Base-by-base conservation (phyloP, 1,140 invertebrate genomes). In the Orchesella cincta region DNA sequence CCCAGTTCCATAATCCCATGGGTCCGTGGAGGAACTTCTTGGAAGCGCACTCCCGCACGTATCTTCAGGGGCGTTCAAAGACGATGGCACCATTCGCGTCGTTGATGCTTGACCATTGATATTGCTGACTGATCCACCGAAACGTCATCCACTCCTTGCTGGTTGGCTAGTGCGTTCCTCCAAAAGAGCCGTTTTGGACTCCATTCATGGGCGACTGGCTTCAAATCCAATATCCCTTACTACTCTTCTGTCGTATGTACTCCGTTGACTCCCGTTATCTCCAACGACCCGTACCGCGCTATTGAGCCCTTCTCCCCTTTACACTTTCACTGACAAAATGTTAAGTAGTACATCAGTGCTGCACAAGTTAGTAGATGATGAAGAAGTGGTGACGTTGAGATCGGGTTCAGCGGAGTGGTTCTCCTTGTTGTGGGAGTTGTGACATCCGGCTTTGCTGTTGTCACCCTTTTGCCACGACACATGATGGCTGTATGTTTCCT, bases 1-100 rank as follows among this genome's bases (percentile, higher is more conserved):
- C n/a, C 54, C 1, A 76, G 23, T 33, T 79, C 31, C 5, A 39
- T 1, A 33, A 76, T 64, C 78, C 78, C n/a, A n/a, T 76, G 0
- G 67, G 33, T 8, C 78, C 78, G 33, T 1, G n/a, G 1, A 1
- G 74, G 28, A 1, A 79, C 1, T 1, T 74, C n/a, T 64, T 1
- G 57, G 39, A 33, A 79, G 46, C 1, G 46, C 75, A 1, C 75
- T n/a, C n/a, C n/a, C n/a, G n/a, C n/a, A n/a, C 74, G 46, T 64
- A 75, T 28, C 76, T 76, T 12, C 31, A 0, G 26, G n/a, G 14
- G n/a, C 73, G 62, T 28, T 71, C 12, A 16, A 64, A n/a, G 1
- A 20, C 79, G 33, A 8, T 71, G 12, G 5, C 73, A 1, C 34
- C 33, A 1, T 3, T 18, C n/a, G n/a, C n/a, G n/a, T n/a, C n/a